These are phyloP conservation scores for Etheostoma perlongum DNA, from an alignment of 2,797 vertebrate species.

Conservation along the genomic window DNA sequence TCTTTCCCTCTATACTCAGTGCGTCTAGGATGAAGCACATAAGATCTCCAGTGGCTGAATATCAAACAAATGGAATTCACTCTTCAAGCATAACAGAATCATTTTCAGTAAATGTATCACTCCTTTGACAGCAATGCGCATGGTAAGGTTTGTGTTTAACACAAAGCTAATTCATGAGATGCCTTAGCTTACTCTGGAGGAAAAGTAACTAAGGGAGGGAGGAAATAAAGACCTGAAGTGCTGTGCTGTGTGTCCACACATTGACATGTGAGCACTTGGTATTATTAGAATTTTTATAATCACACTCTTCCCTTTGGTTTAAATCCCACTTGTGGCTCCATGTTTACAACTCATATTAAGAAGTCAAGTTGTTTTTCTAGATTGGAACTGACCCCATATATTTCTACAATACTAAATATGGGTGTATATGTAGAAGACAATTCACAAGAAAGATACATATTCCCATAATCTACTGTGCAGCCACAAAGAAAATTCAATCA, in stretches of 20 bases:
- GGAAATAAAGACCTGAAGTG: background rate
- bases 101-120: slow-evolving; percentile 38
- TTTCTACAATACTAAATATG: background rate
- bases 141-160: slow-evolving; percentile 49
- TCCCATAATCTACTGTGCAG: background rate
- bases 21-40: slow-evolving; percentile 52
- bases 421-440: background rate
- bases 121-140: slow-evolving; percentile 49
- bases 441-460: background rate
- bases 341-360: background rate
- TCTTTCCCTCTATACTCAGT: slow-evolving; percentile 26
- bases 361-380: background rate
- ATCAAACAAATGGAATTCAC: slow-evolving; percentile 63
- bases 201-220: background rate
- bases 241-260: background rate
- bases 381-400: background rate
- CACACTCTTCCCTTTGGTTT: too few species aligned
- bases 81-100: slow-evolving; percentile 50
- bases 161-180: slow-evolving; percentile 40
- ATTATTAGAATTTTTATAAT: background rate
- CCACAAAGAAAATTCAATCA: too few species aligned
- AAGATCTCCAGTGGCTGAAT: slow-evolving; percentile 50
- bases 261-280: background rate
- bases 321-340: background rate
- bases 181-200: slow-evolving; percentile 10